These are phyloP conservation scores for Brachypodius melanocephalos DNA, from an alignment of 2,113 vertebrate genomes.

Conservation along the genomic window DNA sequence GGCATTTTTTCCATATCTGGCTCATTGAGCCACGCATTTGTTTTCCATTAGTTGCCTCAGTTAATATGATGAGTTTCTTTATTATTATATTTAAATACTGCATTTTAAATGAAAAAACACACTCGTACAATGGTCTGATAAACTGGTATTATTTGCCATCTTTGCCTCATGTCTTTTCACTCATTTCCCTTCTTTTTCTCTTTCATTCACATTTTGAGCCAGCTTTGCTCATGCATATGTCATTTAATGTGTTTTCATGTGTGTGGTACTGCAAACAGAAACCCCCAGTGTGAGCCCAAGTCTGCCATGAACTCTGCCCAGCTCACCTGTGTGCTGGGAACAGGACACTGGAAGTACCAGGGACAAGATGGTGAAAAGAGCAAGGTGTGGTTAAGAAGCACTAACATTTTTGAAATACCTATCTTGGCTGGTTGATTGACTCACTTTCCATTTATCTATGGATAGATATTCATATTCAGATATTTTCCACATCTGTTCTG, in stretches of 20 bases:
- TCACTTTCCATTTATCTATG: neutral
- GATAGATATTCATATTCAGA: too few species aligned
- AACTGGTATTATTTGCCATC: neutral
- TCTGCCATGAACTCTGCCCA: neutral
- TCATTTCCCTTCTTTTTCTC: neutral
- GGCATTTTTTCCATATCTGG: neutral
- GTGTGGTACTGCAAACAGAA: neutral
- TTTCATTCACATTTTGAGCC: neutral
- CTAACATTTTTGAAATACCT: neutral
- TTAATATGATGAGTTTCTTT: neutral
- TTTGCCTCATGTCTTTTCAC: neutral
- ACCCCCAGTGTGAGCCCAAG: neutral
- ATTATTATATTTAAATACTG: neutral
- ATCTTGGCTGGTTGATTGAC: neutral
- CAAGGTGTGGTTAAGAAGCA: neutral
- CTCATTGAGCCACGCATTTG: neutral
- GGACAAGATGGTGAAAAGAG: neutral
- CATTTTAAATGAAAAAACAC: neutral
- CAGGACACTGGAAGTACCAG: neutral
- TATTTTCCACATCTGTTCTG: neutral
- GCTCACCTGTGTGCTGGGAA: neutral
- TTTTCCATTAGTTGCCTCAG: slow-evolving; percentile 13
- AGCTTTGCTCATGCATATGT: neutral
- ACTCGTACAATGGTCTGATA: neutral
- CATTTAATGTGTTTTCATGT: neutral